These are phyloP conservation scores for Hyles lineata DNA, from an alignment of 2,888 invertebrate species.

Conservation along the genomic window DNA sequence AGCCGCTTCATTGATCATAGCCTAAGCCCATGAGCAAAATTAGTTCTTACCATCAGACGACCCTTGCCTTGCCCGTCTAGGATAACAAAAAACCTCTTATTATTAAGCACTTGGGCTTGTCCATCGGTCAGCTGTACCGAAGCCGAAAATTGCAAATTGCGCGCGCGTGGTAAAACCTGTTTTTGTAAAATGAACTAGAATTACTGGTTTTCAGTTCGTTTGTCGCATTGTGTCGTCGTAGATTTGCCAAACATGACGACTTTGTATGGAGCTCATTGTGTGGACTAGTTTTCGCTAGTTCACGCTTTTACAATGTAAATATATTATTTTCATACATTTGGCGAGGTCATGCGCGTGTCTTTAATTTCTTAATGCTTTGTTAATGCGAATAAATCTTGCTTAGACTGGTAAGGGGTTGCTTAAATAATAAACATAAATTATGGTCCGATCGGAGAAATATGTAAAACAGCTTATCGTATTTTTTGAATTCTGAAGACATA, in stretches of 20 bases:
- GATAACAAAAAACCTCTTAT: no score
- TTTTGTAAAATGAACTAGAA: conserved; percentile 65
- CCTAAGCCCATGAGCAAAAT: no score
- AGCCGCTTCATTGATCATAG: no score
- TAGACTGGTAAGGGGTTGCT: background rate
- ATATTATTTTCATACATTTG: conserved; percentile 33
- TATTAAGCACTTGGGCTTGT: no score
- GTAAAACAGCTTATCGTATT: no score
- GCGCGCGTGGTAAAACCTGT: conserved; percentile 78
- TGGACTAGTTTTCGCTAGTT: conserved; percentile 64
- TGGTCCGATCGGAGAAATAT: no score
- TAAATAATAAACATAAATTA: background rate
- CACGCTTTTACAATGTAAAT: conserved; percentile 60
- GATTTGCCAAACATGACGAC: conserved; percentile 75
- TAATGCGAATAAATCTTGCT: conserved; percentile 18
- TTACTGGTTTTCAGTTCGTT: conserved; percentile 64
- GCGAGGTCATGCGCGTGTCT: conserved; percentile 27
- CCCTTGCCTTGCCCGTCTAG: no score
- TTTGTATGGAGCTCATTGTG: conserved; percentile 67
- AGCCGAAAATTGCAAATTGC: conserved; percentile 64
- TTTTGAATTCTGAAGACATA: no score
- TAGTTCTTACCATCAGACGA: no score
- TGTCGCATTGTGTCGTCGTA: conserved; percentile 62
- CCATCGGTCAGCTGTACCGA: conserved; percentile 13
- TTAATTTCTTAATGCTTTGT: conserved; percentile 28